These are phyloP conservation scores for Taphrorychus bicolor DNA, from an alignment of 2,888 invertebrate species.

Conservation along the genomic window DNA sequence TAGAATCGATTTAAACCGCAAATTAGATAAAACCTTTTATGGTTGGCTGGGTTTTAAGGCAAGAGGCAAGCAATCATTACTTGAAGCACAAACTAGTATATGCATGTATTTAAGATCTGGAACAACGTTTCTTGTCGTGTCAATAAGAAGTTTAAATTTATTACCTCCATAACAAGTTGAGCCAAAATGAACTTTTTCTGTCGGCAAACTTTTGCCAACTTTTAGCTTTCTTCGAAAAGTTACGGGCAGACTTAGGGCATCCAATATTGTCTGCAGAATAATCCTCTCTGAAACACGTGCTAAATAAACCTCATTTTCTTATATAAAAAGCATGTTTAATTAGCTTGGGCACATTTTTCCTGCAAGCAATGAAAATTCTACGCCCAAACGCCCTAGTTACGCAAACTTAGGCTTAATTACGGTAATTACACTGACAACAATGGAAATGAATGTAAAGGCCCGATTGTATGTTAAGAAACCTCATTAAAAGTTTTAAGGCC, in stretches of 20 bases:
- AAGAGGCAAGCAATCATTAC: too few relatives aligned
- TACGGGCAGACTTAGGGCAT: background rate
- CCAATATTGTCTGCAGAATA: background rate
- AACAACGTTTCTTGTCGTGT: background rate
- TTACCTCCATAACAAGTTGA: background rate
- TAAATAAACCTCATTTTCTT: too few relatives aligned
- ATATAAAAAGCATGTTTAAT: too few relatives aligned
- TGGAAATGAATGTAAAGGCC: slow-evolving; percentile 3
- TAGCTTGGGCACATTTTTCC: background rate
- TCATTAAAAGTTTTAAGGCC: slow-evolving; percentile 11
- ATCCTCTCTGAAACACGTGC: too few relatives aligned
- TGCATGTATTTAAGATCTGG: background rate
- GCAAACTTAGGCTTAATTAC: background rate
- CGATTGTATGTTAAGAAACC: slow-evolving; percentile 9
- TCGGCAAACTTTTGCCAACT: background rate
- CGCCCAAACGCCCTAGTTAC: background rate
- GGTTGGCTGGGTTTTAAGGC: background rate
- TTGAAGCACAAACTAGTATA: background rate
- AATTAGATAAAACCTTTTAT: background rate
- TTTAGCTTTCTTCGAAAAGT: background rate
- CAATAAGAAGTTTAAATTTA: background rate
- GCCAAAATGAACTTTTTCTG: background rate
- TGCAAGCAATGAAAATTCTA: background rate
- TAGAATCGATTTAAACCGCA: slow-evolving; percentile 1
- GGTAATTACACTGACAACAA: slow-evolving; percentile 7